Evolutionary conservation across 1,140 invertebrate species (phyloP).

Genomic region (Atta texana): DNA sequence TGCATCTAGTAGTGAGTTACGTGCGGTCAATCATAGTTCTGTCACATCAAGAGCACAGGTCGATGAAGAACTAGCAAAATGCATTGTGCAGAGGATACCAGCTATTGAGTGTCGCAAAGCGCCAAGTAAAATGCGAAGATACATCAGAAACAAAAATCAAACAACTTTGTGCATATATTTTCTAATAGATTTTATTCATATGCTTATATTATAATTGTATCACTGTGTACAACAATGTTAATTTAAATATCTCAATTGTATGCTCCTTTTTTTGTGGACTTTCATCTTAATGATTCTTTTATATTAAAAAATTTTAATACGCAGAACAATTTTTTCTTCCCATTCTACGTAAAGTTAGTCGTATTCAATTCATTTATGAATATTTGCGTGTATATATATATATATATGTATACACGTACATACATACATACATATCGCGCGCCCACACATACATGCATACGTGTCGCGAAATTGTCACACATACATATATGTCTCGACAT

Average conservation of each 20-base stretch:
- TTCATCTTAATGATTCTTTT: conserved; percentile 81
- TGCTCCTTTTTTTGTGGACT: conserved; percentile 81
- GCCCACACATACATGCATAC: conserved; percentile 76
- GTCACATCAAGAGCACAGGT: conserved; percentile 58
- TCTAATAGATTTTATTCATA: conserved; percentile 87
- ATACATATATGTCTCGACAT: conserved; percentile 73
- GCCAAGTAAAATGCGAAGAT: conserved; percentile 58
- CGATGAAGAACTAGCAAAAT: conserved; percentile 76
- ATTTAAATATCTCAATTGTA: conserved; percentile 86
- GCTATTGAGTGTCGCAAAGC: conserved; percentile 63
- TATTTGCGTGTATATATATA: conserved; percentile 80
- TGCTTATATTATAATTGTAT: conserved; percentile 87
- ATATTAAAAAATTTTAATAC: conserved; percentile 84
- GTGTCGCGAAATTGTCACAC: conserved; percentile 71
- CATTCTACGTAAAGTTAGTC: conserved; percentile 83
- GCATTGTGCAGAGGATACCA: conserved; percentile 81
- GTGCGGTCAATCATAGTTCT: conserved; percentile 69
- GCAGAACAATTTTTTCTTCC: conserved; percentile 80
- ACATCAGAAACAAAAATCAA: conserved; percentile 78
- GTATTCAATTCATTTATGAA: conserved; percentile 83
- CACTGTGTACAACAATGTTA: conserved; percentile 87
- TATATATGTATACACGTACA: conserved; percentile 76
- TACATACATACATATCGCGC: conserved; percentile 72
- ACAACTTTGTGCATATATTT: conserved; percentile 81
- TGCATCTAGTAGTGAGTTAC: conserved; percentile 76